Percentiles rank a stretch among this genome's conserved stretches.
Conservation (phyloP, 1,140 invertebrate genomes). For the Dinoponera quadriceps region DNA sequence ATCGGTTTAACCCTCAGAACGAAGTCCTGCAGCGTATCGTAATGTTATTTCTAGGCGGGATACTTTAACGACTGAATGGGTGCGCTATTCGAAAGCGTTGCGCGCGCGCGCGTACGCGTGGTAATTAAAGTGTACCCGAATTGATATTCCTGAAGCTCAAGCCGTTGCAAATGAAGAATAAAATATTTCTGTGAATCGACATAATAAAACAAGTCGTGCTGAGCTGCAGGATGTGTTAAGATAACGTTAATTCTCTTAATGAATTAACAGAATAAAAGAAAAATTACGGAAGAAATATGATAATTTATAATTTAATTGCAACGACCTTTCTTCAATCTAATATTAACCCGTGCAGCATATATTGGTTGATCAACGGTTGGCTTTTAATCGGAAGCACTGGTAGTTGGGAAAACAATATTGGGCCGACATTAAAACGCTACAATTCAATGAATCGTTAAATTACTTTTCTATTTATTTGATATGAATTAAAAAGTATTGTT, state of each 20-base stretch:
- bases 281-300: neutral
- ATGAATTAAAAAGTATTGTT: too few species aligned
- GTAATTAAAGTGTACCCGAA: constrained; percentile 5
- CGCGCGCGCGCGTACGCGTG: neutral
- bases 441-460: too few species aligned
- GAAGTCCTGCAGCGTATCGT: constrained; percentile 16
- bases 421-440: too few species aligned
- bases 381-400: too few species aligned
- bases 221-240: neutral
- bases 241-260: neutral
- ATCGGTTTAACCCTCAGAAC: constrained; percentile 51
- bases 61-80: constrained; percentile 3
- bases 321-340: neutral
- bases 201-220: neutral
- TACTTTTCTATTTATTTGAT: too few species aligned
- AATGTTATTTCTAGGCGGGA: constrained; percentile 24
- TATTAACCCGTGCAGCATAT: too few species aligned
- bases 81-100: constrained; percentile 10
- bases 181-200: neutral
- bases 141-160: neutral
- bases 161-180: neutral
- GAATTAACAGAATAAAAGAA: neutral
- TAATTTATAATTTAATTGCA: neutral
- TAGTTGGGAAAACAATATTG: too few species aligned
- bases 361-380: too few species aligned